These are phyloP conservation scores for Sitta europaea DNA, from an alignment of 2,113 vertebrate species.

Conservation along the genomic window DNA sequence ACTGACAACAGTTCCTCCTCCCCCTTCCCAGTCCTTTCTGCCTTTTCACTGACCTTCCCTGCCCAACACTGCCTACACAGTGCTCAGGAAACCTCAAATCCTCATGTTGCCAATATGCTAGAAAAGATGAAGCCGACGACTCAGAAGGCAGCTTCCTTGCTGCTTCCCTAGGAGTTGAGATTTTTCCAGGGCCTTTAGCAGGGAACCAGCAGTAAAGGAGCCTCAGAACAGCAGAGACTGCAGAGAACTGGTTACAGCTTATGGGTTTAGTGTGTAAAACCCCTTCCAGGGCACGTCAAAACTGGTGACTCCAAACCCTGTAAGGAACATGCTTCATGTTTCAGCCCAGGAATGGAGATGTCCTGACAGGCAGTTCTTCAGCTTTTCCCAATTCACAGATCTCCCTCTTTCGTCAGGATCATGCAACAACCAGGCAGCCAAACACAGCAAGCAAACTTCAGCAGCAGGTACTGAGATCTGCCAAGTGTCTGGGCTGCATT, in stretches of 20 bases:
- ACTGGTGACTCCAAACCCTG: background rate
- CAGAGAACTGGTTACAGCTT: background rate
- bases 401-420: background rate
- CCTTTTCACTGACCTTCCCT: background rate
- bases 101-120: accelerated
- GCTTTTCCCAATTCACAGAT: background rate
- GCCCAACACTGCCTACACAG: background rate
- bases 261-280: background rate
- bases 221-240: background rate
- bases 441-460: background rate
- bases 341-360: background rate
- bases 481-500: background rate
- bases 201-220: background rate
- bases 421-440: background rate
- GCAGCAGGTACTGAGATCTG: accelerated
- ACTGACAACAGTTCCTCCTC: accelerated
- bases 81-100: background rate
- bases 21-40: background rate
- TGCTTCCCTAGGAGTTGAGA: background rate
- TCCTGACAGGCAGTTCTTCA: background rate
- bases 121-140: background rate
- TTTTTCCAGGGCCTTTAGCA: background rate
- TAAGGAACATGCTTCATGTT: background rate
- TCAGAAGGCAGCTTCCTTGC: background rate
- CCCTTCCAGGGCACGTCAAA: background rate